A percentile compares a stretch with the other conserved stretches of the same genome.
Conservation (phyloP, 64 coral and sea anemone species). For the Cladopsammia gracilis region DNA sequence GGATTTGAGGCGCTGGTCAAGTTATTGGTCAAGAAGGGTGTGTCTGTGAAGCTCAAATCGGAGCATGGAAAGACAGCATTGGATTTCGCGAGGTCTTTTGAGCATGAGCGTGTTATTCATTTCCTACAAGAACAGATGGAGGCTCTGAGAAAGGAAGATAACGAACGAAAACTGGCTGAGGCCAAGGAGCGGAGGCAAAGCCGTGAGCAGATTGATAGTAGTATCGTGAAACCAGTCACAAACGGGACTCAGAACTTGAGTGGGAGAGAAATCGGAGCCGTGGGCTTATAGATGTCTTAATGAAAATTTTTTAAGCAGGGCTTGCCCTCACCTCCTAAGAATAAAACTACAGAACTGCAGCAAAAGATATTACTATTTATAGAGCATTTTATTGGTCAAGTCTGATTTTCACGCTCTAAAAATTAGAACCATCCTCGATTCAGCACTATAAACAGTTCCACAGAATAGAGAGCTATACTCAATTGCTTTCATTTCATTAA, state of each 20-base stretch:
- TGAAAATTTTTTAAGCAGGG: neutral
- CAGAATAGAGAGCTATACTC: too few species aligned
- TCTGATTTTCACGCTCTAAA: too few species aligned
- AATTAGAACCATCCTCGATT: too few species aligned
- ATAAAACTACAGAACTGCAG: too few species aligned
- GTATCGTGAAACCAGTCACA: neutral
- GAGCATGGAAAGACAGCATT: conserved; percentile 93
- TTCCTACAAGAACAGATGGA: conserved; percentile 82
- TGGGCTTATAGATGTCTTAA: conserved; percentile 2
- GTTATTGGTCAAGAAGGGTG: conserved; percentile 89
- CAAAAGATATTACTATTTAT: too few species aligned
- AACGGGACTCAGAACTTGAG: neutral
- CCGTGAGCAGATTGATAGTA: neutral
- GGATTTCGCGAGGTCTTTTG: conserved; percentile 95
- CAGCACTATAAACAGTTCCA: too few species aligned
- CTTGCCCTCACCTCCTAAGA: too few species aligned
- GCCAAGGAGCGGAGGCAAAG: conserved; percentile 59
- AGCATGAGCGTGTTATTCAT: conserved; percentile 77
- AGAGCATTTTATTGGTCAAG: too few species aligned
- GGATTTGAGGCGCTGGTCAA: conserved; percentile 89
- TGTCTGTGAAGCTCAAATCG: conserved; percentile 64
- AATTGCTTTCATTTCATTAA: too few species aligned
- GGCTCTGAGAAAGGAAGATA: conserved; percentile 64
- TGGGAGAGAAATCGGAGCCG: neutral
- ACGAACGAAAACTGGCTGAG: conserved; percentile 70